Base-by-base conservation (phyloP, 2,888 invertebrate species). In the Heliconius erato region DNA sequence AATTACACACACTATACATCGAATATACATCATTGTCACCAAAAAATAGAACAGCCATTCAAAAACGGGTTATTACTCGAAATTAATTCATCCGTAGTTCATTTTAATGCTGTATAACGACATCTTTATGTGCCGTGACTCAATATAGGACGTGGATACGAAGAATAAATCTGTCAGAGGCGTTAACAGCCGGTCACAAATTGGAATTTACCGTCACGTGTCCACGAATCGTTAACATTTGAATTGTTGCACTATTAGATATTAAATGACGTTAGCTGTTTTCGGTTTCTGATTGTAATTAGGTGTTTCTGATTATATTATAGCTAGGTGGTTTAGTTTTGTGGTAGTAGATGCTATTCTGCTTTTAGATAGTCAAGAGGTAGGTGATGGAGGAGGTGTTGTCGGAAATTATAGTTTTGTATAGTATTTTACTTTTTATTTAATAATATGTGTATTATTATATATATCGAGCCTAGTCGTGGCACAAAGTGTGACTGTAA, bases 91-190 rank as follows among this genome's bases (percentile, higher is more conserved):
- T 89, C 89, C 89, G 88, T 82, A 85, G 88, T 87, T 90, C 89
- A 91, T 93, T 94, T 94, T 92, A 93, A 94, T 94, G 92, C 91
- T 90, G 91, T 87, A 89, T 91, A 93, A 93, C 88, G 95, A 95
- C 93, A 91, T 94, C 90, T 94, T 95, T 95, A 94, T 93, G 94
- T 93, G 92, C 89, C 93, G 94, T 90, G 94, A 94, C 92, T 94
- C 91, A 92, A 92, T 94, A 91, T 92, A 92, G 94, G 92, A 93
- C 92, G 92, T 92, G 93, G 91, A 91, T 92, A 89, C 89, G 91
- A 90, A 90, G 90, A 90, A 94, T 95, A 95, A 95, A 95, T 94
- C 94, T 94, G 94, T 95, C 94, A 90, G 82, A 88, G 85, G 88
- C 88, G 92, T 92, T 91, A 92, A 93, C 93, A 91, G 92, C 90